A percentile compares a stretch with the other conserved stretches of the same genome.
phyloP scores from a whole-genome alignment of 2,113 vertebrate species.

The Ceyx cyanopectus region DNA sequence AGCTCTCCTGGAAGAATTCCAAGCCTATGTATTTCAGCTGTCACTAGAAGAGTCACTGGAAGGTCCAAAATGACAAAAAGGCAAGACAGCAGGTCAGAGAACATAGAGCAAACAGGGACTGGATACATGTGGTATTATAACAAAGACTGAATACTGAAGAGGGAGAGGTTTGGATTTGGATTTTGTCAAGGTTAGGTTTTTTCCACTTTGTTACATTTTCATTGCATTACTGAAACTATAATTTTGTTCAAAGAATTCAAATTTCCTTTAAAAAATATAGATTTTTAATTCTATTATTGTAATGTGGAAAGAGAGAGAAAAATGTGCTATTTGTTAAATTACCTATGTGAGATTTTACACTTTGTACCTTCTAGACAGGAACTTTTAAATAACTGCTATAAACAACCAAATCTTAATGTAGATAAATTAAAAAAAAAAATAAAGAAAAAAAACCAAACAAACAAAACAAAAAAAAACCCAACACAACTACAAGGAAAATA shows the following conservation, averaged over 20 bases:
- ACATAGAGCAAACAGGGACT: neutral
- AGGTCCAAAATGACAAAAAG: neutral
- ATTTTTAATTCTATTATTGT: neutral
- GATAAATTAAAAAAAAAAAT: neutral
- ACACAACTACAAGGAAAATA: neutral
- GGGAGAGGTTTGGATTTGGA: neutral
- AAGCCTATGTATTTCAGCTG: neutral
- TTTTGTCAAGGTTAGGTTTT: accelerated
- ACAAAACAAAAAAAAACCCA: neutral
- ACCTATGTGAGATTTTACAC: constrained; percentile 7
- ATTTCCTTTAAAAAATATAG: neutral
- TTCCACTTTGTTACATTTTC: neutral
- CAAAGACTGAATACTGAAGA: neutral
- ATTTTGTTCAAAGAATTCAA: neutral
- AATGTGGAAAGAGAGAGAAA: neutral
- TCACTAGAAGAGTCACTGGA: neutral
- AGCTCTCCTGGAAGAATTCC: constrained; percentile 12
- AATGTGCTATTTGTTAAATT: neutral
- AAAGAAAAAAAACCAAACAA: no score
- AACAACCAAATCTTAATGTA: neutral
- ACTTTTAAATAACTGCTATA: neutral
- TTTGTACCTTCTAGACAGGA: neutral
- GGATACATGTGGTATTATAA: neutral
- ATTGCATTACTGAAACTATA: neutral
- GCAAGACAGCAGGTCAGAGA: neutral